Evolutionary conservation across 2,888 invertebrate genomes (phyloP), one percentile per base, ranked within the genome.

Genomic region (Heliconius ismenius): DNA sequence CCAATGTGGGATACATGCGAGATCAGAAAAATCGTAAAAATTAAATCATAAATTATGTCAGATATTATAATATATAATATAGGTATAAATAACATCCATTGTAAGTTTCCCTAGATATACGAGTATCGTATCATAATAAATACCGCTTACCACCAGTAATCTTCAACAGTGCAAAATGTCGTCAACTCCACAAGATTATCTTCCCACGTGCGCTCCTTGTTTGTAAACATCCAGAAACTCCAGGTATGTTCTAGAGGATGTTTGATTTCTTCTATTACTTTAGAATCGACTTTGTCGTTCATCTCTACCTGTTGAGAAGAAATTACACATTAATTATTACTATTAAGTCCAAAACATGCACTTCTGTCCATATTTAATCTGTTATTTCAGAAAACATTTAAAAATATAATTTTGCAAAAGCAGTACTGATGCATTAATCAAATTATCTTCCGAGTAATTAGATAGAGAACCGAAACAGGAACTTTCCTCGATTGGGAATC

Each of bases 141-240:
- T 26, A 62, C 2, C 32, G n/a, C 85, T 92, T 91, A 98, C 98
- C 98, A 98, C 99, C 99, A 99, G 91, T 98, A 99, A 91, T 99
- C 99, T 95, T 99, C 99, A 21, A 98, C 98, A 2, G 98, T 98
- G 86, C 97, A 96, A 89, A 99, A 98, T 75, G 97, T 96, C 64
- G 97, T 97, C 74, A 99, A 96, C 89, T 98, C 96, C 82, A 97
- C 96, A 84, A 98, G 96, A 91, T 98, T 98, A 73, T 98, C 97
- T 86, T 97, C 96, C 99, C 99, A 99, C 85, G 96, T 96, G 83
- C 95, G 96, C 85, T 97, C 96, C 88, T 97, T 97, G 58, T 96
- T 97, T 86, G 98, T 98, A 88, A 96, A 97, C 91, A 98, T 98
- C 99, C 99, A 99, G 80, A 99, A 95, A 1, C 98, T 97, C 99